Evolutionary conservation across 53 echinoderm and acorn worm species (phyloP).

Genomic region (Holothuria leucospilota): DNA sequence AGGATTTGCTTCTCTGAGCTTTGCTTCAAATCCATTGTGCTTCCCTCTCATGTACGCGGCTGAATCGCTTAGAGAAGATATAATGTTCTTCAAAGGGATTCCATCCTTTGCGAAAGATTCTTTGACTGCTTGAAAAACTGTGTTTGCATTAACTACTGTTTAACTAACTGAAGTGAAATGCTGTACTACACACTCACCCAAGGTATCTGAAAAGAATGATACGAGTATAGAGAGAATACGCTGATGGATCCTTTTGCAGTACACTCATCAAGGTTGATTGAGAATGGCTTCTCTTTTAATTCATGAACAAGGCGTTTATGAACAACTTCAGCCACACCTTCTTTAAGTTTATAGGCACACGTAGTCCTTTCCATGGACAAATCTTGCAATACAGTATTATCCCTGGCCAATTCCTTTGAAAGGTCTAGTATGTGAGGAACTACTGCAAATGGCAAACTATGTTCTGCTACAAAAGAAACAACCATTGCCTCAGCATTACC

Average conservation of each 20-base stretch:
- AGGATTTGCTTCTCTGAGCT: constrained; percentile 30
- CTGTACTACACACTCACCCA: constrained; percentile 36
- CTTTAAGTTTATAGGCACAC: constrained; percentile 51
- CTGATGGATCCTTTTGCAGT: constrained; percentile 37
- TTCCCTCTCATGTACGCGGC: constrained; percentile 63
- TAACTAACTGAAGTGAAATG: constrained; percentile 46
- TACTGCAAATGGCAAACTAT: constrained; percentile 39
- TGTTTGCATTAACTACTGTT: constrained; percentile 47
- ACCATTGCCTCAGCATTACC: constrained; percentile 54
- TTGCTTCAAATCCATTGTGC: constrained; percentile 45
- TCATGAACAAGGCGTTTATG: constrained; percentile 28
- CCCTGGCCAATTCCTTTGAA: constrained; percentile 49
- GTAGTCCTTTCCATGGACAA: constrained; percentile 51
- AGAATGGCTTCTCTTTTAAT: constrained; percentile 44
- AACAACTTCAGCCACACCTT: constrained; percentile 33
- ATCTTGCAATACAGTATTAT: constrained; percentile 40
- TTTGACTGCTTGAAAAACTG: constrained; percentile 46
- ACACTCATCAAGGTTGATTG: constrained; percentile 60
- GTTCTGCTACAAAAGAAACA: too few relatives aligned
- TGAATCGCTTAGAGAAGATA: constrained; percentile 55
- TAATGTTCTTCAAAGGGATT: constrained; percentile 50
- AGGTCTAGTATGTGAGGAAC: constrained; percentile 22
- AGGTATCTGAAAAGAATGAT: constrained; percentile 47
- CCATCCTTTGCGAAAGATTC: constrained; percentile 23
- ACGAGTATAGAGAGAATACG: constrained; percentile 53